Conservation (phyloP, 2,888 invertebrate genomes). For the Tetrapedia diversipes region DNA sequence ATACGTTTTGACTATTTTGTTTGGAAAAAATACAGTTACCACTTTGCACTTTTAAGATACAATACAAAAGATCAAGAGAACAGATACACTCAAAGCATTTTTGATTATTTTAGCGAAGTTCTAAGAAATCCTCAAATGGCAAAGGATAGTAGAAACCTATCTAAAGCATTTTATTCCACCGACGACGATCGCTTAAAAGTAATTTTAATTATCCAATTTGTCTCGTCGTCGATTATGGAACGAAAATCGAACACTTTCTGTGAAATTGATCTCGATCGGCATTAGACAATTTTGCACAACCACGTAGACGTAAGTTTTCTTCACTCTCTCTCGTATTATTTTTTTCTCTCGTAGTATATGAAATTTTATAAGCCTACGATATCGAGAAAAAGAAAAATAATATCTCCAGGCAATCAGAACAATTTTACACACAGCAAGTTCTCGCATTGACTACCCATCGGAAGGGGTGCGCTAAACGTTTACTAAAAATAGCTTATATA, state of each 20-base stretch:
- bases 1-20: too few relatives aligned
- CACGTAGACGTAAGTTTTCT: conserved; percentile 25
- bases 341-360: not conserved
- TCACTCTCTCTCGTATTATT: not conserved
- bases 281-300: conserved; percentile 11
- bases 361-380: conserved; percentile 27
- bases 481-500: conserved; percentile 59
- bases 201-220: conserved; percentile 1
- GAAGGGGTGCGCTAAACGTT: conserved; percentile 55
- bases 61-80: not conserved
- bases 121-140: conserved; percentile 13
- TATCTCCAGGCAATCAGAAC: conserved; percentile 9
- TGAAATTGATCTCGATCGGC: conserved; percentile 20
- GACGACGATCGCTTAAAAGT: not conserved
- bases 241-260: conserved; percentile 37
- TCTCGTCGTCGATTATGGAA: conserved; percentile 22
- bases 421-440: conserved; percentile 46
- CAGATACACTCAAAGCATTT: too few relatives aligned
- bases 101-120: not conserved
- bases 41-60: not conserved
- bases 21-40: too few relatives aligned
- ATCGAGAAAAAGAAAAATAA: conserved; percentile 25
- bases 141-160: not conserved
- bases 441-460: conserved; percentile 70
- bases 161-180: conserved; percentile 5